These are phyloP conservation scores for Cerastis leucographa DNA, from an alignment of 2,888 invertebrate species.

Conservation along the genomic window DNA sequence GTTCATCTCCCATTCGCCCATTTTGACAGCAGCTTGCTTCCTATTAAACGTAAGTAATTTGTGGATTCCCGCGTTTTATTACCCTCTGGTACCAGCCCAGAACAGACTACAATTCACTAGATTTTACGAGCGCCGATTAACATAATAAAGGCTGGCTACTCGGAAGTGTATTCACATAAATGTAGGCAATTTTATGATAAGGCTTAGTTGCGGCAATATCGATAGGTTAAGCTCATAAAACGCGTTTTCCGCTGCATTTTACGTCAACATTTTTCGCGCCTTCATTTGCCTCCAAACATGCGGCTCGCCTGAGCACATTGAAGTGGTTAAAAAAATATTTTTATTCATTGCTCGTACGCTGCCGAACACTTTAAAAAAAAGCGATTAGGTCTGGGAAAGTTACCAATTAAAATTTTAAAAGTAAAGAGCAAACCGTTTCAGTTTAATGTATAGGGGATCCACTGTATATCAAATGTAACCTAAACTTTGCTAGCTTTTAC, in stretches of 20 bases:
- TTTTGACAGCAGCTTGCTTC: slow-evolving; percentile 19
- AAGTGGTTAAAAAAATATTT: slow-evolving; percentile 33
- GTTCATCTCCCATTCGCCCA: slow-evolving; percentile 16
- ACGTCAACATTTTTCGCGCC: slow-evolving; percentile 36
- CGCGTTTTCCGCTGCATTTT: slow-evolving; percentile 48
- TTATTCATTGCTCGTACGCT: slow-evolving; percentile 48
- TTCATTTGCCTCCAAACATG: slow-evolving; percentile 38
- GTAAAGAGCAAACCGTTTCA: slow-evolving; percentile 39
- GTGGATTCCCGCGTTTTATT: slow-evolving; percentile 49
- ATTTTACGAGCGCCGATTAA: slow-evolving; percentile 60
- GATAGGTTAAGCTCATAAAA: slow-evolving; percentile 24
- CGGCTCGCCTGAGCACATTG: neutral
- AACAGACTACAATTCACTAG: slow-evolving; percentile 54
- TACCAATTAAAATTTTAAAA: slow-evolving; percentile 57
- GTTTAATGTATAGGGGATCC: slow-evolving; percentile 43
- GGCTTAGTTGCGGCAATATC: slow-evolving; percentile 28
- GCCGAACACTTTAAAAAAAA: slow-evolving; percentile 51
- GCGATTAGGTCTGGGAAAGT: slow-evolving; percentile 46
- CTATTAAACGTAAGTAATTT: slow-evolving; percentile 57
- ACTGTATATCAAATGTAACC: slow-evolving; percentile 51
- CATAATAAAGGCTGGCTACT: slow-evolving; percentile 44
- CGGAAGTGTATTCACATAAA: slow-evolving; percentile 45
- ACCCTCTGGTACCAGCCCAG: slow-evolving; percentile 20
- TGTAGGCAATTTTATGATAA: slow-evolving; percentile 49
- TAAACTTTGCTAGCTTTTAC: slow-evolving; percentile 47